Evolutionary conservation across 1,140 invertebrate genomes (phyloP).

Genomic region (Drosophila sp.): DNA sequence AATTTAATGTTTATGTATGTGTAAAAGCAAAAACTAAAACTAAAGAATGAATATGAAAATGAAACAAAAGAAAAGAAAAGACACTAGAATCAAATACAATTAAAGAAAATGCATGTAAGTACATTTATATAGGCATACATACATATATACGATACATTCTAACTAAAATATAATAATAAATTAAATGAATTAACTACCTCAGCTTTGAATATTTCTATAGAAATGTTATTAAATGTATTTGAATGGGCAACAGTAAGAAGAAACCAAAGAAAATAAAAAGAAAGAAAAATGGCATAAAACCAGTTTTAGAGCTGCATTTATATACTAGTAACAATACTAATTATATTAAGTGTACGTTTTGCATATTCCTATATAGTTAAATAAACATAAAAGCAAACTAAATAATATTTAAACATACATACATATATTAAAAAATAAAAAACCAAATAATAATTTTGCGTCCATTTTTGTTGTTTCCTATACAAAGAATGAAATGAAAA

Average conservation of each 20-base stretch:
- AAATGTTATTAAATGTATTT: slow-evolving; percentile 80
- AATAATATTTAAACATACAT: slow-evolving; percentile 14
- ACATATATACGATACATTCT: slow-evolving; percentile 51
- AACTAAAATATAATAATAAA: slow-evolving; percentile 40
- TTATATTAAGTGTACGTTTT: slow-evolving; percentile 76
- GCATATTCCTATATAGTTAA: slow-evolving; percentile 80
- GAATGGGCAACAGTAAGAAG: slow-evolving; percentile 47
- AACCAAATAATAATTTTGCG: slow-evolving; percentile 78
- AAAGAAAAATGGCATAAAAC: slow-evolving; percentile 55
- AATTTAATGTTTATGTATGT: slow-evolving; percentile 38
- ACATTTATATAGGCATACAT: slow-evolving; percentile 55
- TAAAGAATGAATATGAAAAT: slow-evolving; percentile 3
- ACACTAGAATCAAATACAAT: slow-evolving; percentile 15
- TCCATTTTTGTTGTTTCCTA: slow-evolving; percentile 81
- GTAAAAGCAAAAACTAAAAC: slow-evolving; percentile 7
- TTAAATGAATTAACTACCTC: slow-evolving; percentile 78
- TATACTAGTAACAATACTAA: slow-evolving; percentile 62
- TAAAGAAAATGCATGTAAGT: slow-evolving; percentile 41
- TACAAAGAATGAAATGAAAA: slow-evolving; percentile 45
- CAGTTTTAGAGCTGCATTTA: slow-evolving; percentile 82
- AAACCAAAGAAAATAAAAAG: slow-evolving; percentile 9
- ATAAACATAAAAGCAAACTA: slow-evolving; percentile 53
- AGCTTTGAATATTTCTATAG: slow-evolving; percentile 82
- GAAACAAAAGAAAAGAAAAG: slow-evolving; percentile 2
- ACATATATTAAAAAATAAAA: slow-evolving; percentile 40